Percentiles rank a stretch among this genome's conserved stretches.
phyloP scores from a whole-genome alignment of 2,888 invertebrate species.

The Dichetophora obliterata region DNA sequence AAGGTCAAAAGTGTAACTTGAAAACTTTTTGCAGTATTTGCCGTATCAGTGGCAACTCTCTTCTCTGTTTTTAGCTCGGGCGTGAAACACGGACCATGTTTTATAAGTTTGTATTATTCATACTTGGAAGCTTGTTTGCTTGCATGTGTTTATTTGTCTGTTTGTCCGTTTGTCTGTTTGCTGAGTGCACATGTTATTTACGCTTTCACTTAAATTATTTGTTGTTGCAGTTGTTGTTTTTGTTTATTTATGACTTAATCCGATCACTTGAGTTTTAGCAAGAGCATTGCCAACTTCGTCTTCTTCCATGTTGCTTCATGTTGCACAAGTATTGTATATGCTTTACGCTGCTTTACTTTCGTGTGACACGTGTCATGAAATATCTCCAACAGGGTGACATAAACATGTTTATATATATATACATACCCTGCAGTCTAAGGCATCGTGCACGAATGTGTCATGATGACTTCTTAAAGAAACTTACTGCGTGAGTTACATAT shows the following conservation, averaged over 20 bases:
- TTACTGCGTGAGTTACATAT: too few species aligned
- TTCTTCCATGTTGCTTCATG: not conserved
- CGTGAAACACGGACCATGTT: too few species aligned
- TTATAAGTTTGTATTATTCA: too few species aligned
- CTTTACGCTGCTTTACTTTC: not conserved
- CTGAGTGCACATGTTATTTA: constrained; percentile 10
- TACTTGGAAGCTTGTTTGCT: too few species aligned
- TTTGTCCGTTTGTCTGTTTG: not conserved
- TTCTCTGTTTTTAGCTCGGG: too few species aligned
- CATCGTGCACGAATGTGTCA: too few species aligned
- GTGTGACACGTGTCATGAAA: constrained; percentile 18
- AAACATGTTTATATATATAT: too few species aligned
- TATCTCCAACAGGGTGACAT: not conserved
- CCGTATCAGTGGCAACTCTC: too few species aligned
- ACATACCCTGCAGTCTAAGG: too few species aligned
- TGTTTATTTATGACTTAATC: constrained; percentile 33
- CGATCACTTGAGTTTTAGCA: not conserved
- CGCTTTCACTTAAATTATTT: constrained; percentile 7
- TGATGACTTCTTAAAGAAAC: too few species aligned
- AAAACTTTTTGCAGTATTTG: too few species aligned
- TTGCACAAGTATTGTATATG: not conserved
- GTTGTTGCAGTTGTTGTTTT: not conserved
- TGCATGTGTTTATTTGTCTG: not conserved
- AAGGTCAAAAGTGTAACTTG: too few species aligned
- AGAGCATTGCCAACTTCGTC: not conserved